These are phyloP conservation scores for Hemicentrotus pulcherrimus DNA, from an alignment of 35 echinoderm and acorn worm species.

Conservation along the genomic window DNA sequence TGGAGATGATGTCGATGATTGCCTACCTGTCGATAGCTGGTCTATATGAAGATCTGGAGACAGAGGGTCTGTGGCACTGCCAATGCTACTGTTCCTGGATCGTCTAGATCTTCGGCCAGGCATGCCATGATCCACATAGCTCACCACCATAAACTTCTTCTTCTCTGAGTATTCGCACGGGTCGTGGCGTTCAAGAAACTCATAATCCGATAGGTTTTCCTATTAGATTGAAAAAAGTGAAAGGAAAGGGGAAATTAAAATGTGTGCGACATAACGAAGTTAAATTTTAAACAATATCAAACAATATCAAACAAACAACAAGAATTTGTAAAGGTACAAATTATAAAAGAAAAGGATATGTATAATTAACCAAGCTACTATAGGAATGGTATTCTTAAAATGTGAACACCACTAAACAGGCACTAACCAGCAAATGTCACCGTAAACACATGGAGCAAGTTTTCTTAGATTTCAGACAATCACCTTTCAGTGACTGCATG, in stretches of 20 bases:
- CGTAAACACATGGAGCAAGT: too few relatives aligned
- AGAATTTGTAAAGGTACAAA: too few relatives aligned
- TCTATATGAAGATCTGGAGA: slow-evolving; percentile 73
- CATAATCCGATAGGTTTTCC: slow-evolving; percentile 72
- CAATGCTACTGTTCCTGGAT: slow-evolving; percentile 80
- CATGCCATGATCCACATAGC: slow-evolving; percentile 27
- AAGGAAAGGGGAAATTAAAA: neutral
- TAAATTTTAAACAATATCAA: too few relatives aligned
- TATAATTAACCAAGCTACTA: too few relatives aligned
- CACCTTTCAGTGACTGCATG: too few relatives aligned
- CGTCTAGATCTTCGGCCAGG: slow-evolving; percentile 69
- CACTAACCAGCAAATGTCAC: too few relatives aligned
- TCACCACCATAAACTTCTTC: slow-evolving; percentile 73
- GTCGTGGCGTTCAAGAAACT: slow-evolving; percentile 64
- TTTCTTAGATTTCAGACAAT: too few relatives aligned
- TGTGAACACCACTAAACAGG: too few relatives aligned
- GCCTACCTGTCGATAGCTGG: slow-evolving; percentile 10
- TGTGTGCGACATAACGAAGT: neutral
- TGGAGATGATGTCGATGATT: slow-evolving; percentile 49
- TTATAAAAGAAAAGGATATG: too few relatives aligned
- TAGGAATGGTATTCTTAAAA: too few relatives aligned
- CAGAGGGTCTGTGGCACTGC: slow-evolving; percentile 75
- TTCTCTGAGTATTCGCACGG: slow-evolving; percentile 79
- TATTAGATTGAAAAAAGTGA: neutral
- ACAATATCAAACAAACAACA: too few relatives aligned